Conservation (phyloP, 2,888 invertebrate genomes). For the Drosophila birchii region DNA sequence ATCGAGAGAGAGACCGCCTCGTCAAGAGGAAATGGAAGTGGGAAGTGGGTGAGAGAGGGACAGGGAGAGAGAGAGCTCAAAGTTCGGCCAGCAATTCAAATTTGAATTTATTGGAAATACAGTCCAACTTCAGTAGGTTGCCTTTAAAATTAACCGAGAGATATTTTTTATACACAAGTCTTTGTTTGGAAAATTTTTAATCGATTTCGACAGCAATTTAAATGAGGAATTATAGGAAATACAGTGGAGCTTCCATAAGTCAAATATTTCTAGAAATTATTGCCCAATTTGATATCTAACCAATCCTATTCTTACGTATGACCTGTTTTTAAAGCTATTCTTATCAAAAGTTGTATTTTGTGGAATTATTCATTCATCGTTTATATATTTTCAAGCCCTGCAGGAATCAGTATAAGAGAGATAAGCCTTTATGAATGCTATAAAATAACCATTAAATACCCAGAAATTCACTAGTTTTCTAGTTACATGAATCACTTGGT, state of each 20-base stretch:
- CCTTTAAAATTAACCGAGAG: neutral
- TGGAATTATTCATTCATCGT: neutral
- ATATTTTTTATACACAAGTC: neutral
- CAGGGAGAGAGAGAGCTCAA: constrained; percentile 29
- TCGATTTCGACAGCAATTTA: constrained; percentile 2
- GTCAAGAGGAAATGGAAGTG: constrained; percentile 30
- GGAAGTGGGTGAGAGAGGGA: constrained; percentile 17
- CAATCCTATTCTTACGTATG: neutral
- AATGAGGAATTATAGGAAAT: constrained; percentile 2
- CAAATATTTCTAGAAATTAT: neutral
- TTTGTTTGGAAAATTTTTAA: neutral
- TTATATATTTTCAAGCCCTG: neutral
- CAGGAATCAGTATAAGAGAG: neutral
- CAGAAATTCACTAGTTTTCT: neutral
- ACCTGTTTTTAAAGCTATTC: neutral
- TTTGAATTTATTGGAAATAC: constrained; percentile 25
- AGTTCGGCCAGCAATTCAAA: constrained; percentile 28
- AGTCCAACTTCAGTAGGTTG: constrained; percentile 14
- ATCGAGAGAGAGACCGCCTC: constrained; percentile 24
- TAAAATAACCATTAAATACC: too few species aligned
- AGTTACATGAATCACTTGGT: neutral
- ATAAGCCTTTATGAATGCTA: neutral
- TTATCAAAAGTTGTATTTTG: neutral
- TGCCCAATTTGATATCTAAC: neutral
- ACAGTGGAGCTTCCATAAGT: neutral